Base-by-base conservation (phyloP, 2,888 invertebrate genomes). In the Heliconius ethilla region DNA sequence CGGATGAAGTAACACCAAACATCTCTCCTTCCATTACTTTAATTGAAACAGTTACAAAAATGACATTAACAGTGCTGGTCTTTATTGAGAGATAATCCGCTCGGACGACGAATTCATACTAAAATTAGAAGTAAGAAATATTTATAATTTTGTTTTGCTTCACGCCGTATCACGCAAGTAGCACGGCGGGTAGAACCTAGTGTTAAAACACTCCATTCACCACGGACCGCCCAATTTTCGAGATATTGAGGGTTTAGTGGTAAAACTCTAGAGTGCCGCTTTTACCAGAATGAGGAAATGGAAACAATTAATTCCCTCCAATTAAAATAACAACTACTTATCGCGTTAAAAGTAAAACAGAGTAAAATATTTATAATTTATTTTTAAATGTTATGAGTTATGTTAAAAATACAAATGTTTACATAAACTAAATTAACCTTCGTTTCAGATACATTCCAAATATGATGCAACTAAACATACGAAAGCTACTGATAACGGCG, bases 401-500 rank as follows among this genome's bases (percentile, higher is more conserved):
- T 67, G 7, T 67, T 69, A 37, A 27, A 25, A 45, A 7, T 25
- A 45, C 7, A 37, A 25, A 59, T 37, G n/a, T 59, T 59, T 59
- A 33, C 11, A n/a, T 3, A 13, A 33, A 37, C 72, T 37, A 37
- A 29, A 37, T n/a, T 37, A 9, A 55, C 62, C 25, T 45, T 33
- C n/a, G 9, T 75, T 79, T 69, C 62, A 75, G 40, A 67, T 65
- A 25, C 13, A 65, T 13, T 59, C 9, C 15, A n/a, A 75, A 72
- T 37, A 79, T 33, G 62, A 79, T 72, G 70, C n/a, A 67, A 33
- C 67, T 25, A 15, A 63, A 65, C 29, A 29, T 59, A 37, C 33
- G 25, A 65, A 45, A 18, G 45, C 40, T 78, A 45, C 45, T 76
- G 25, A 59, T 82, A 45, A 78, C 81, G 66, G 75, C 81, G 67